Evolutionary conservation across 2,113 vertebrate genomes (phyloP).

Genomic region (Poeciliopsis prolifica): DNA sequence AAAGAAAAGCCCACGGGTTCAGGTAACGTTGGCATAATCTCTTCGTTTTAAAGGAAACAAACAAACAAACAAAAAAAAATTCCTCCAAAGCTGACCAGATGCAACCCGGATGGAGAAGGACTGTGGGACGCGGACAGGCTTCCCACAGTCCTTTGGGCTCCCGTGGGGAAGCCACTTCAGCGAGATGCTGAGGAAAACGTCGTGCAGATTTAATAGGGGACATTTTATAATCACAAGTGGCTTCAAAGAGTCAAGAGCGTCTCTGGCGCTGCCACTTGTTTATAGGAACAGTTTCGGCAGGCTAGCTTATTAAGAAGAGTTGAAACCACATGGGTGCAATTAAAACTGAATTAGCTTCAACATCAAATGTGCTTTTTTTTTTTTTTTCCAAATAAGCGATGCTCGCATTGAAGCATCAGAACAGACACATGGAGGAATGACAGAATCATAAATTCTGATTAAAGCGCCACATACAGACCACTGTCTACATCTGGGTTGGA

Average conservation of each 20-base stretch:
- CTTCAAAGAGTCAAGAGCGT: neutral
- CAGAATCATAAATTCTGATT: neutral
- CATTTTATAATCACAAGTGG: slow-evolving; percentile 1
- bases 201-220: neutral
- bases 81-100: neutral
- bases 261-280: neutral
- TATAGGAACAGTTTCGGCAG: neutral
- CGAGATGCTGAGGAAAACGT: neutral
- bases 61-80: neutral
- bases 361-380: too few species aligned
- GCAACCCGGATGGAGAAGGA: slow-evolving; percentile 3
- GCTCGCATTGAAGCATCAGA: neutral
- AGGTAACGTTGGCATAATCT: slow-evolving; percentile 52
- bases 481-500: too few species aligned
- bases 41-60: neutral
- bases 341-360: too few species aligned
- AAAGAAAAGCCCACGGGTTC: slow-evolving; percentile 17
- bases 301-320: slow-evolving; percentile 20
- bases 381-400: too few species aligned
- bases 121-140: neutral
- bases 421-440: neutral
- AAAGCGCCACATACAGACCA: neutral
- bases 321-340: neutral
- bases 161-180: slow-evolving; percentile 1
- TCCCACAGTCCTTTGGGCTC: neutral